Base-by-base conservation (phyloP, 2,113 vertebrate species). In the Micromys minutus region DNA sequence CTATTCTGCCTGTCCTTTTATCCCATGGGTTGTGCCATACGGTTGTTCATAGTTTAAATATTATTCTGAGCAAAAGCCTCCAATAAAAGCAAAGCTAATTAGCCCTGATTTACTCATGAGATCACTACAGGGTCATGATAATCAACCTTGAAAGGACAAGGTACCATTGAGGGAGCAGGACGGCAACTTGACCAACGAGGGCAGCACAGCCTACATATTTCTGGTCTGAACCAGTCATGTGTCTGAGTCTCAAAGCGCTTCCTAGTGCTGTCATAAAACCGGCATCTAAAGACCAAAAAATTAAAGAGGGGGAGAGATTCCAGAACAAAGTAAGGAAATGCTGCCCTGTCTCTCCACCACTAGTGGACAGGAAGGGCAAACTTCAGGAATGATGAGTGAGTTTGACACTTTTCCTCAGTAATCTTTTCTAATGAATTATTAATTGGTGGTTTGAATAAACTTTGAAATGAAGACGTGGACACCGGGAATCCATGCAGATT, bases 61-160 rank as follows among this genome's bases (percentile, higher is more conserved):
- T 34, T 69, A 80, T 71, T 92, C 21, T 87, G 69, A 24, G 55
- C 24, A 63, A 87, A 97, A 83, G 45, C 74, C 42, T 94, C 65
- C 63, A 52, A 39, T 42, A 34, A 90, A 72, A 94, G n/a, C 50
- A 84, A 42, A 42, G 9, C 71, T 47, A 13, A 31, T 80, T 90
- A 59, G 59, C 69, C 39, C 61, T 36, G 22, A 21, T 79, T 87
- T 74, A 61, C 42, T 91, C 45, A 47, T 22, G 31, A 69, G 34
- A 42, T 95, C 57, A 80, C 39, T 76, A 47, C 0, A 52, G 63
- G 22, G 75, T 71, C 77, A 17, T 36, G 57, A 76, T 84, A 50
- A 42, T 75, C 87, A 80, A 74, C 61, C 74, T 59, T 72, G 55
- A 79, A 89, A 75, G 87, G 74, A 90, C 80, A 45, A 63, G 55